These are phyloP conservation scores for Triplophysa bombifrons DNA, from an alignment of 2,797 vertebrate genomes.

Conservation along the genomic window DNA sequence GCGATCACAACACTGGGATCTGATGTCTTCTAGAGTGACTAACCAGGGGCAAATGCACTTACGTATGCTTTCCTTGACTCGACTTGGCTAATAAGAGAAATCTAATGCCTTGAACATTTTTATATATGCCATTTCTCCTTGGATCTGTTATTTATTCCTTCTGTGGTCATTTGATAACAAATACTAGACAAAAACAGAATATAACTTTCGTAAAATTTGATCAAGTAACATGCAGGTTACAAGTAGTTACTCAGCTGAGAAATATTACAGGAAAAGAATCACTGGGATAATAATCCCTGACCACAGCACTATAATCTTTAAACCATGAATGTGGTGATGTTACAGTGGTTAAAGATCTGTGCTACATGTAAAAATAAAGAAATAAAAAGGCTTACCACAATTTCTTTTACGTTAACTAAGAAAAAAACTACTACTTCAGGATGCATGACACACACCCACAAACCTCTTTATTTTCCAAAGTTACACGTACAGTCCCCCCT, in stretches of 20 bases:
- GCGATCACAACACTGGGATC: not conserved
- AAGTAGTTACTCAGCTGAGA: conserved; percentile 1
- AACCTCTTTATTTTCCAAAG: not conserved
- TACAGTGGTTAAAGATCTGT: not conserved
- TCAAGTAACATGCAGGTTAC: not conserved
- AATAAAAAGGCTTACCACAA: not conserved
- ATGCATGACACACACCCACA: not conserved
- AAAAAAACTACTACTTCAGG: not conserved
- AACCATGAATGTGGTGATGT: not conserved
- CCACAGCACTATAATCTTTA: conserved; percentile 15
- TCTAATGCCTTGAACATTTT: not conserved
- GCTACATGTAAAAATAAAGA: not conserved
- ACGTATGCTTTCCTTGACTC: not conserved
- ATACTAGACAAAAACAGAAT: not conserved
- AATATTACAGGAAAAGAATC: not conserved
- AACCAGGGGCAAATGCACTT: not conserved
- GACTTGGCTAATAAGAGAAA: not conserved
- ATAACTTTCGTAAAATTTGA: not conserved
- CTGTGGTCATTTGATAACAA: not conserved
- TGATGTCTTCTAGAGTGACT: not conserved
- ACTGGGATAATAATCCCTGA: conserved; percentile 4
- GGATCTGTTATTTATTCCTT: not conserved
- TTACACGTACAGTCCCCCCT: conserved; percentile 21
- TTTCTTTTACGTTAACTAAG: not conserved
- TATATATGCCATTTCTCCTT: not conserved